Conservation (phyloP, 2,888 invertebrate species). For the Cyaniris semiargus region DNA sequence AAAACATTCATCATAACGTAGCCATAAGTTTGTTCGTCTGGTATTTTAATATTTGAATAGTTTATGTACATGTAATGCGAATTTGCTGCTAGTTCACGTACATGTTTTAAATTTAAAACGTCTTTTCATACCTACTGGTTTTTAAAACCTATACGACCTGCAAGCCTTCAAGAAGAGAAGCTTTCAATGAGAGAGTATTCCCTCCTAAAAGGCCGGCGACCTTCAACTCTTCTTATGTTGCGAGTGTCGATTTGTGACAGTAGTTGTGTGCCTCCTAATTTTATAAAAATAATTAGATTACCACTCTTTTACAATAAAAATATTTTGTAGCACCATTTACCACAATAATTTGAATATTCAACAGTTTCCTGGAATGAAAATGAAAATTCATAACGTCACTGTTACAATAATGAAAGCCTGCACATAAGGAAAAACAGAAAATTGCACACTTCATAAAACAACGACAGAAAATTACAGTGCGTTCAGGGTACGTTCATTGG, state of each 20-base stretch:
- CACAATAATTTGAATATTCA: background rate
- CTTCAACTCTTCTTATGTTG: no score
- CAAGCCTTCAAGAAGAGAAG: no score
- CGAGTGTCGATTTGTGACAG: no score
- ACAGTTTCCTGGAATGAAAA: background rate
- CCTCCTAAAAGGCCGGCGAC: no score
- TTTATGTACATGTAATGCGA: background rate
- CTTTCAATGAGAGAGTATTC: no score
- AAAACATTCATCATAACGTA: conserved; percentile 8
- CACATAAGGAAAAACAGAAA: conserved; percentile 7
- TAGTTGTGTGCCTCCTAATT: no score
- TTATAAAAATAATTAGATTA: background rate
- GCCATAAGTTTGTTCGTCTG: background rate
- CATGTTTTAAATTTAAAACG: no score
- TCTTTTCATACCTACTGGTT: background rate
- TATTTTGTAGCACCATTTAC: background rate
- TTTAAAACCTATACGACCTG: no score
- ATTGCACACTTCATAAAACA: conserved; percentile 11
- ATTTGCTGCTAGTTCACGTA: background rate
- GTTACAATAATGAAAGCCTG: conserved; percentile 22
- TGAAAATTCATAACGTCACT: background rate
- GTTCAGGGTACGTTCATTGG: background rate
- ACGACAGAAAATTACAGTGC: background rate
- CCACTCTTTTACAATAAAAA: background rate
- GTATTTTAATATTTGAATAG: background rate